These are phyloP conservation scores for Campoplex capitator DNA, from an alignment of 2,888 invertebrate species.

Conservation along the genomic window DNA sequence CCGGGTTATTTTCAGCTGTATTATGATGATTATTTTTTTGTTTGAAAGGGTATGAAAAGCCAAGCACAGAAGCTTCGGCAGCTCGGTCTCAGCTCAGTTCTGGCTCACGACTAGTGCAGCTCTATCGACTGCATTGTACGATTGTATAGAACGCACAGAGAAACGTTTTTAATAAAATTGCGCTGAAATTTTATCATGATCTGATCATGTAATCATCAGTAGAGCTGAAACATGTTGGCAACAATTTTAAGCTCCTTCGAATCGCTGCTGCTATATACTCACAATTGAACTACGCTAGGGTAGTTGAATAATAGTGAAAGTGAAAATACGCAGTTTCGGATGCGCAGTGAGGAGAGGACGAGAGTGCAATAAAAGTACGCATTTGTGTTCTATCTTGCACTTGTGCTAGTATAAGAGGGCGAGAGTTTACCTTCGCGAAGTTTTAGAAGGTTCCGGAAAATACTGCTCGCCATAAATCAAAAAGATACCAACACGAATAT, in stretches of 20 bases:
- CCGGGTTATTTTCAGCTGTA: too few relatives aligned
- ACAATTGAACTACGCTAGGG: not conserved
- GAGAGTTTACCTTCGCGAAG: conserved; percentile 70
- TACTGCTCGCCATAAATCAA: not conserved
- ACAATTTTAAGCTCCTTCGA: not conserved
- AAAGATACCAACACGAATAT: not conserved
- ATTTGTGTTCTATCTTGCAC: not conserved
- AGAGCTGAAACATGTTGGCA: too few relatives aligned
- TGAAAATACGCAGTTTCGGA: not conserved
- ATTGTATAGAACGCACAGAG: too few relatives aligned
- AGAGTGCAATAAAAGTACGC: conserved; percentile 3
- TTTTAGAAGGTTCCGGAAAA: conserved; percentile 52
- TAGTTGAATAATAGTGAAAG: not conserved
- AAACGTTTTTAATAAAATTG: too few relatives aligned
- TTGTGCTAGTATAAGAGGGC: conserved; percentile 41
- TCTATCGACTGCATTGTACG: too few relatives aligned
- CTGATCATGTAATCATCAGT: too few relatives aligned
- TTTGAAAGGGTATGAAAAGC: too few relatives aligned
- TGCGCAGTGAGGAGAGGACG: not conserved
- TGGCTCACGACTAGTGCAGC: too few relatives aligned
- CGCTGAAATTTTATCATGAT: too few relatives aligned
- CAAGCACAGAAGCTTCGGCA: too few relatives aligned
- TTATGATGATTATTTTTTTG: too few relatives aligned
- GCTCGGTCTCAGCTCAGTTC: too few relatives aligned
- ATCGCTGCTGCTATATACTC: not conserved